phyloP scores from a whole-genome alignment of 1,140 invertebrate genomes.

The Halictus rubicundus region DNA sequence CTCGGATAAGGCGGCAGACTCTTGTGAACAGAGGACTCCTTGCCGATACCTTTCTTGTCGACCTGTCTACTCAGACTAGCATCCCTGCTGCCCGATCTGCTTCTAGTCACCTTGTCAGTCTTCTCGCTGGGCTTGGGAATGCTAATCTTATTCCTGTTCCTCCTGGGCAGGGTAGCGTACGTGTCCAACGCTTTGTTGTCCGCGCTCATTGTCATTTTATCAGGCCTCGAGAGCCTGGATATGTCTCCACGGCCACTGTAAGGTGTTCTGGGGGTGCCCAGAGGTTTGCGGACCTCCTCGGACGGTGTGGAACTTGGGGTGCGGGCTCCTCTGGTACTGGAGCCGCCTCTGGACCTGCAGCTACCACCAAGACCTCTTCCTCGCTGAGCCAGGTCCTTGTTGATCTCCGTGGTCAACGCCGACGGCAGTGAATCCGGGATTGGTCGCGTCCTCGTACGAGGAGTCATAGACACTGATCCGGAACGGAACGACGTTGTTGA shows the following conservation, averaged over 20 bases:
- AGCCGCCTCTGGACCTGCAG: slow-evolving; percentile 66
- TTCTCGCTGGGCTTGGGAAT: slow-evolving; percentile 79
- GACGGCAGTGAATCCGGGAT: slow-evolving; percentile 81
- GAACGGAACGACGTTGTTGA: slow-evolving; percentile 41
- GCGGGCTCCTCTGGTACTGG: slow-evolving; percentile 82
- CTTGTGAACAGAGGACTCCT: slow-evolving; percentile 75
- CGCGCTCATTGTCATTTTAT: slow-evolving; percentile 73
- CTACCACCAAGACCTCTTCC: slow-evolving; percentile 22
- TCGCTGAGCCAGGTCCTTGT: slow-evolving; percentile 73
- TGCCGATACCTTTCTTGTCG: slow-evolving; percentile 72
- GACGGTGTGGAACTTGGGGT: slow-evolving; percentile 84
- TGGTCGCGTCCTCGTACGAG: slow-evolving; percentile 77
- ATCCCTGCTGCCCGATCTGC: slow-evolving; percentile 58
- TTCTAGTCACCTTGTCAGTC: slow-evolving; percentile 55
- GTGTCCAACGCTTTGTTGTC: slow-evolving; percentile 84
- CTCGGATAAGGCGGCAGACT: slow-evolving; percentile 81
- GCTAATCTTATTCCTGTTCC: slow-evolving; percentile 75
- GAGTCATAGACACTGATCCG: neutral
- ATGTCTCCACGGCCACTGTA: slow-evolving; percentile 46
- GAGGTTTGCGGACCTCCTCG: slow-evolving; percentile 87
- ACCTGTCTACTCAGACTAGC: slow-evolving; percentile 66
- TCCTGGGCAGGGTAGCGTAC: slow-evolving; percentile 88
- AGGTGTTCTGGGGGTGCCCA: slow-evolving; percentile 50
- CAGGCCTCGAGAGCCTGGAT: slow-evolving; percentile 60
- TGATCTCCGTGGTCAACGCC: slow-evolving; percentile 77